Evolutionary conservation across 1,140 invertebrate genomes (phyloP), one percentile per base, ranked within the genome.

Genomic region (Linepithema humile): DNA sequence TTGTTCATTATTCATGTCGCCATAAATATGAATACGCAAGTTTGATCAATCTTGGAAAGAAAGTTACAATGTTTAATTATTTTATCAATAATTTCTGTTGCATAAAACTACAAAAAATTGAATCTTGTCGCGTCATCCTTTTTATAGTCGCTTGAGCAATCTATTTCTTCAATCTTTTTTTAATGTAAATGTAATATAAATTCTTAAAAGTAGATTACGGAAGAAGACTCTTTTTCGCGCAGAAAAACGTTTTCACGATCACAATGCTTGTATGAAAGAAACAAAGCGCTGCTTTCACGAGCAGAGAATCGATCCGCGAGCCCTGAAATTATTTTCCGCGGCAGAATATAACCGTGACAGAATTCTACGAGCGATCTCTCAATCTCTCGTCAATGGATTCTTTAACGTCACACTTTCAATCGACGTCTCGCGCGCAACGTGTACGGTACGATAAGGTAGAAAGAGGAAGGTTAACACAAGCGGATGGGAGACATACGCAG

Each of bases 351-450:
- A 80, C 65, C 64, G 35, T 69, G 48, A 80, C 75, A 43, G 45
- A 57, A 64, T 80, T 69, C 43, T 80, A 80, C 64, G 45, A 20
- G 48, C 48, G 23, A 80, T 77, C 23, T 85, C 59, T 50, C 29
- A 60, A 48, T 75, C 48, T 75, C 48, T 85, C 74, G 60, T 85
- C 77, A 69, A 86, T 84, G 62, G 67, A 85, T 65, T 84, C 73
- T 90, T 89, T 85, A 86, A 85, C 84, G 89, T 90, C 64, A 90
- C 87, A 90, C 83, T 90, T 90, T 89, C 89, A 89, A 90, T 90
- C 85, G 89, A 83, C 67, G 50, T 84, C 57, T 84, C 60, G 75
- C 35, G 82, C 59, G 40, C 26, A 64, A 57, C 43, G 82, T 65
- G 82, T 53, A 48, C 50, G 40, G 15, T 74, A 60, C 78, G 78